Percentiles rank a stretch among this genome's conserved stretches.
Conservation (phyloP, 2,113 vertebrate species). For the Urocitellus parryii region DNA sequence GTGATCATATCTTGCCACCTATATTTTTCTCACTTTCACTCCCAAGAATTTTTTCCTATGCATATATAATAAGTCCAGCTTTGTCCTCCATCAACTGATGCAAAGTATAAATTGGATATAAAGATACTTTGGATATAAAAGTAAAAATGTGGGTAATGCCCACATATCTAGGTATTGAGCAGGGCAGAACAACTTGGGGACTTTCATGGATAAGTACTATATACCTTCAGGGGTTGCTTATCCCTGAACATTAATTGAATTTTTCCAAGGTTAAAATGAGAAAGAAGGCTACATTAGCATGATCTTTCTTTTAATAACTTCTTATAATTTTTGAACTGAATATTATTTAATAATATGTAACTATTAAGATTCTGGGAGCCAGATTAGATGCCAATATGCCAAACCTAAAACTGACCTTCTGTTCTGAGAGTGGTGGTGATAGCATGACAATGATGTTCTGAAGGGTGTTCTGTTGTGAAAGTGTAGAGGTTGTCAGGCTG, state of each 20-base stretch:
- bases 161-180: background rate
- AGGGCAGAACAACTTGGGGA: background rate
- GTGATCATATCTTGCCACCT: background rate
- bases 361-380: background rate
- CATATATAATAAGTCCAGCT: background rate
- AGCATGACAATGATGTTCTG: background rate
- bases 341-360: too few relatives aligned
- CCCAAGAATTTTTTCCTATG: background rate
- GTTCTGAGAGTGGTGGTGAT: background rate
- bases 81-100: background rate
- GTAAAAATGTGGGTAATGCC: background rate
- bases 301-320: background rate
- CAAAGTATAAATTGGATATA: background rate
- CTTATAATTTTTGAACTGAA: background rate
- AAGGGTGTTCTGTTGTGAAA: fast-evolving
- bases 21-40: background rate
- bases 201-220: background rate
- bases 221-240: background rate
- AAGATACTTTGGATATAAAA: background rate
- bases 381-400: background rate
- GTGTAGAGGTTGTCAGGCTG: fast-evolving
- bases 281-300: background rate
- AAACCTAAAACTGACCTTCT: too few relatives aligned
- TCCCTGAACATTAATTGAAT: background rate
- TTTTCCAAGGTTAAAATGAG: background rate